Base-by-base conservation (phyloP, 2,888 invertebrate species). In the Laspeyria flexula region DNA sequence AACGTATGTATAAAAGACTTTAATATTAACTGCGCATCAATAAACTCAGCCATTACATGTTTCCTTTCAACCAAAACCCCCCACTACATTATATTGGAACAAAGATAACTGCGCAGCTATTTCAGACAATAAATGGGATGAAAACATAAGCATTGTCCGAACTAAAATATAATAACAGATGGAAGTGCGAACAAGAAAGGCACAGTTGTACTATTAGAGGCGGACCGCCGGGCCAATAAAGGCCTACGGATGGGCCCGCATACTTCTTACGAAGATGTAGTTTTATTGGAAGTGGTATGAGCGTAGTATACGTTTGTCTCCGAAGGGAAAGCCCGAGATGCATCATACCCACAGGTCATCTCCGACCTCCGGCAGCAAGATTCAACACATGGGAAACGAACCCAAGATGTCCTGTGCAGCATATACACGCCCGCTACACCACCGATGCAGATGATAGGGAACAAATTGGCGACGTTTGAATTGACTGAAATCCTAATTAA, bases 191-290 rank as follows among this genome's bases (percentile, higher is more conserved):
- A 59, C 51, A 61, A 67, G 72, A 70, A 65, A 65, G 66, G 55
- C 41, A 48, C 63, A 56, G 64, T 65, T 58, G 64, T 64, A 71
- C 71, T 71, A 71, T 71, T 59, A 50, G 39, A 43, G 37, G 48
- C 43, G 64, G 56, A 65, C 64, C 73, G 68, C 60, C 62, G 62
- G 73, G 69, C 71, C 77, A 78, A 82, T 83, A 81, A 81, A 79
- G 65, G 71, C 66, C 68, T 56, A 57, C 58, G 71, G 67, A 66
- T 72, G 67, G 71, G 65, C 65, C 47, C 41, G 41, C 40, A 41
- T 40, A 49, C 43, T 35, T 16, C 4, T 1, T 1, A 0, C 45
- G 0, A 11, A 3, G 60, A 60, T 5, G 0, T 50, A 13, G 1
- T 9, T 2, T 0, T 0, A 0, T 42, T 53, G 16, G 63, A 68